Base-by-base conservation (phyloP, 1,140 invertebrate species). In the Drosophila asahinai region DNA sequence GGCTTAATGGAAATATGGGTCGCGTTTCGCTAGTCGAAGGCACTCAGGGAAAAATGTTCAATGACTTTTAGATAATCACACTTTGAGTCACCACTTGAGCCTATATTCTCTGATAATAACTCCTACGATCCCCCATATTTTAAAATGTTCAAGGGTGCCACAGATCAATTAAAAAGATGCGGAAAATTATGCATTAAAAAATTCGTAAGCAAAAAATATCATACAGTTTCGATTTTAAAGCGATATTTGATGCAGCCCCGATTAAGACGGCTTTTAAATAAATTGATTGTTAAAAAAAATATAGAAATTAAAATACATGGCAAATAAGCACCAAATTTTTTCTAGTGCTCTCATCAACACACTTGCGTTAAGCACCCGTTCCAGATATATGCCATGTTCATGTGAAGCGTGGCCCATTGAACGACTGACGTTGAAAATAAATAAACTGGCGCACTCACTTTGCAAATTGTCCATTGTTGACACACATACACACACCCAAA, bases 381-480 rank as follows among this genome's bases (percentile, higher is more conserved):
- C 54, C 15, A 51, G 45, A 73, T 71, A 73, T 73, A 57, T 40
- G 33, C 52, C 19, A 38, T 51, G 55, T 60, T 38, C 67, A 27
- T 71, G 43, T 73, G 38, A 27, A 48, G 36, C 38, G 17, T 73
- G 70, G 68, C 70, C 70, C 70, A 72, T 73, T 73, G 70, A 73
- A 73, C 70, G 70, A 73, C 54, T 73, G 70, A 73, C 70, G 70
- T 73, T 78, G 30, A 77, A 79, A 79, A 80, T 74, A 80, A 80
- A 80, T 68, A 81, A 77, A 64, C 70, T 67, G 52, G 40, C 59
- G 78, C 70, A 73, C 77, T 73, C 63, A 81, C 59, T 75, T 70
- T 64, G 78, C 75, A 86, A 86, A 86, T 86, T 86, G 83, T 86
- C 59, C 68, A 86, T 81, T 86, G 78, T 79, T 81, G 82, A 64